Percentiles rank a stretch among this genome's conserved stretches.
Evolutionary conservation across 1,140 invertebrate genomes (phyloP).

Genomic region (Leptonema lineaticorne): DNA sequence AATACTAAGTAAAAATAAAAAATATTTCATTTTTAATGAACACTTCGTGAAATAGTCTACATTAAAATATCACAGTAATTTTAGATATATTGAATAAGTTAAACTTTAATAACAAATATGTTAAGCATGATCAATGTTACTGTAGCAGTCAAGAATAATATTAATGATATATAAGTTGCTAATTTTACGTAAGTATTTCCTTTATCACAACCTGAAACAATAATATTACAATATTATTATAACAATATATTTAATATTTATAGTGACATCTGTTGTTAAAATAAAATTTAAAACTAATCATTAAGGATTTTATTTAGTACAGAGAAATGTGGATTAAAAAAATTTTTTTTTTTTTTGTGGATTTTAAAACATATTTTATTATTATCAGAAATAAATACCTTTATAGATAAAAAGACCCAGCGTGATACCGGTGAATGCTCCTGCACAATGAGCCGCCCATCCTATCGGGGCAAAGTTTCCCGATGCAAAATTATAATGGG

Average conservation of each 20-base stretch:
- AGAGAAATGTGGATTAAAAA: neutral
- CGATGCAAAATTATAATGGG: constrained; percentile 50
- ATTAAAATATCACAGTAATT: constrained; percentile 9
- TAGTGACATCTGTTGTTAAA: neutral
- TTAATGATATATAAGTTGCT: constrained; percentile 23
- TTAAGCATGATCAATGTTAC: constrained; percentile 28
- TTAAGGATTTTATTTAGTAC: too few relatives aligned
- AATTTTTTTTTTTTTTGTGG: constrained; percentile 1
- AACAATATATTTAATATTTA: neutral
- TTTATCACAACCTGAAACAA: constrained; percentile 34
- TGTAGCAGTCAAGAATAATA: constrained; percentile 9
- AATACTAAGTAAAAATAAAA: neutral
- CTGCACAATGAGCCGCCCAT: constrained; percentile 80
- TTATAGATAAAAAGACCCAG: constrained; percentile 76
- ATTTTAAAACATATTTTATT: too few relatives aligned
- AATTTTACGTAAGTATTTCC: constrained; percentile 19
- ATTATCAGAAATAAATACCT: constrained; percentile 41
- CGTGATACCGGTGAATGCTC: constrained; percentile 75
- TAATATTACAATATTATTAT: constrained; percentile 1
- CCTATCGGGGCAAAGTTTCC: constrained; percentile 61
- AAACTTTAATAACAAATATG: constrained; percentile 20
- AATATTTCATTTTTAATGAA: neutral
- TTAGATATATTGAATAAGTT: neutral
- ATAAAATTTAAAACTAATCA: neutral
- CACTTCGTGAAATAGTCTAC: neutral